Conservation (phyloP, 2,888 invertebrate genomes). For the Eupithecia centaureata region DNA sequence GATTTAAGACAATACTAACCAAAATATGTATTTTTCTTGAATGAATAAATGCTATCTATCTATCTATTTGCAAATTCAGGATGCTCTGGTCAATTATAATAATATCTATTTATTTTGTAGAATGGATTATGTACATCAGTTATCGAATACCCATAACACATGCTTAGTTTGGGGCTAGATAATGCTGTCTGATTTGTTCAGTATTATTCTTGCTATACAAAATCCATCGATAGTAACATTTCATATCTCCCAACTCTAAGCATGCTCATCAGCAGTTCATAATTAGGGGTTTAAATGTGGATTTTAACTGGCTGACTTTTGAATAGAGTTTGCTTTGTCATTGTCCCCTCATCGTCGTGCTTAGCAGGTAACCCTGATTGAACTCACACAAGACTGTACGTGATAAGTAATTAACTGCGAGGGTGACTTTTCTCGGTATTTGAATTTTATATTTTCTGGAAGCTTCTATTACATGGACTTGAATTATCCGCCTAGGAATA, state of each 20-base stretch:
- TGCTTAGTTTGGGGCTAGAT: no score
- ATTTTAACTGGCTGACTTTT: constrained; percentile 65
- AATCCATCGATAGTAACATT: background rate
- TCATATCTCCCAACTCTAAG: constrained; percentile 46
- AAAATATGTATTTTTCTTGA: no score
- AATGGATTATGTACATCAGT: no score
- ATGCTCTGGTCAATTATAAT: no score
- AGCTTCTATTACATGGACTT: background rate
- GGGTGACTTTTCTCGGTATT: background rate
- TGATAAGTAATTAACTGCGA: background rate
- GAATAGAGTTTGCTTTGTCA: constrained; percentile 57
- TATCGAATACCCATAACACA: no score
- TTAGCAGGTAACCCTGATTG: constrained; percentile 37
- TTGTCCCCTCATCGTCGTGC: constrained; percentile 31
- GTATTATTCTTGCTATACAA: no score
- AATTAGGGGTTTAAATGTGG: constrained; percentile 64
- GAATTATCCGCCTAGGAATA: no score
- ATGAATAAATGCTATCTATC: no score
- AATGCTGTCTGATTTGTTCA: no score
- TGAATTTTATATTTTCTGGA: background rate
- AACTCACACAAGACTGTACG: background rate
- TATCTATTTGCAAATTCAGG: no score
- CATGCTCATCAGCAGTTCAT: constrained; percentile 58
- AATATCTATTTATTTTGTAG: no score
- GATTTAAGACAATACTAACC: no score